Evolutionary conservation across 2,113 vertebrate genomes (phyloP), one percentile per base, ranked within the genome.

Genomic region (Agapornis roseicollis): DNA sequence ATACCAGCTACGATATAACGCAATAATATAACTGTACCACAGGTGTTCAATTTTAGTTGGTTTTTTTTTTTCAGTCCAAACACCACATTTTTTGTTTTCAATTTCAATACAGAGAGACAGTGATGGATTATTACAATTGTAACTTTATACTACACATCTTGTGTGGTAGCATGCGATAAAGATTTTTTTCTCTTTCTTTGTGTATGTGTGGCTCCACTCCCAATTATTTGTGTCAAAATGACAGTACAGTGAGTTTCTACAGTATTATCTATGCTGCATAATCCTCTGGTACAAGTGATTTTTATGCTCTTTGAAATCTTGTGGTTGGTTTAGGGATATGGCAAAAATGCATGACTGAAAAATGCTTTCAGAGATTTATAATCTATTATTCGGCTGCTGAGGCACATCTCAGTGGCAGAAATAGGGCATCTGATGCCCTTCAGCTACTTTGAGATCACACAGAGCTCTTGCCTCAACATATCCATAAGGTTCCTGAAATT

Each of bases 341-440:
- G 85, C 87, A 84, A 96, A 93, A 93, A 79, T 44, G 77, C 79
- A 81, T 78, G 92, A 96, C 94, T 93, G 80, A 91, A 89, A 97
- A 90, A 88, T 69, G 66, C 46, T 81, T 89, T 93, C 64, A 89
- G 92, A 95, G 69, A 81, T 96, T 84, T 96, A 41, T 69, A 84
- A 89, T 90, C 82, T 94, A 91, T 83, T 88, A 66, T 70, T 94
- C 33, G 69, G 92, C 56, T 89, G 85, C 70, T 39, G 68, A 93
- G 78, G 81, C 80, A 91, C 71, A 83, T 86, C 90, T 93, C 79
- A 37, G 82, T 88, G 85, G 93, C 89, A 95, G 93, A 93, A 95
- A 96, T 93, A 93, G 93, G 95, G 73, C 94, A 95, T 96, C 76
- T 91, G 85, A 91, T 93, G 70, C 79, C 84, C 94, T 97, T 95